phyloP scores from a whole-genome alignment of 1,140 invertebrate species.

The Penaeus japonicus region DNA sequence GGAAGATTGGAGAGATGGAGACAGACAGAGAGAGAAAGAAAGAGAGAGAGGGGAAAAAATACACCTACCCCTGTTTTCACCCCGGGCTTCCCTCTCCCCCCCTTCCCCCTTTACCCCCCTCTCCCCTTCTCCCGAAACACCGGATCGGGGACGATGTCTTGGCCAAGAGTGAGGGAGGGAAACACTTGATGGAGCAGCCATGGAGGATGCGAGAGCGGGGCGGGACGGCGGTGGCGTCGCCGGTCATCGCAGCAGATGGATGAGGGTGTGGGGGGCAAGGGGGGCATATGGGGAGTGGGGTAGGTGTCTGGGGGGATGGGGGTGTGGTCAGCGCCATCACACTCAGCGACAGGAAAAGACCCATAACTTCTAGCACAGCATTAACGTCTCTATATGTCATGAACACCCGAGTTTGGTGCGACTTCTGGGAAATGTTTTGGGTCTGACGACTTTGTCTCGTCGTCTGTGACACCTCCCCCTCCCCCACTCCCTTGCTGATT shows the following conservation, averaged over 20 bases:
- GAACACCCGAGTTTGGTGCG: neutral
- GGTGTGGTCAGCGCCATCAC: neutral
- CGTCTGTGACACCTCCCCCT: too few relatives aligned
- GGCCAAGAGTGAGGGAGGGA: neutral
- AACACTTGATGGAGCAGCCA: neutral
- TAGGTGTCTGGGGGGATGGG: neutral
- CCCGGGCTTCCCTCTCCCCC: too few relatives aligned
- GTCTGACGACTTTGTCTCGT: too few relatives aligned
- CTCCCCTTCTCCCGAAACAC: too few relatives aligned
- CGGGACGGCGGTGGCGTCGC: neutral
- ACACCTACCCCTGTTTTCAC: too few relatives aligned
- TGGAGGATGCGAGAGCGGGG: neutral
- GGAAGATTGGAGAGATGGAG: too few relatives aligned
- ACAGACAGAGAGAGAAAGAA: neutral
- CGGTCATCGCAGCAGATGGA: neutral
- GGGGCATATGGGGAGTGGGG: neutral
- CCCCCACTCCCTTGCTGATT: too few relatives aligned
- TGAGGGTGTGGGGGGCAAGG: neutral
- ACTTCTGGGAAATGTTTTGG: too few relatives aligned
- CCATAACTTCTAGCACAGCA: slow-evolving; percentile 15
- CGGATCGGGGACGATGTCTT: neutral
- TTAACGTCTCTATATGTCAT: slow-evolving; percentile 31
- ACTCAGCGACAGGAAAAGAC: slow-evolving; percentile 20
- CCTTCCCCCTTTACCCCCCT: too few relatives aligned
- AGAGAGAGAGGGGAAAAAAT: neutral